Conservation (phyloP, 2,113 vertebrate genomes). For the Climacteris rufus region DNA sequence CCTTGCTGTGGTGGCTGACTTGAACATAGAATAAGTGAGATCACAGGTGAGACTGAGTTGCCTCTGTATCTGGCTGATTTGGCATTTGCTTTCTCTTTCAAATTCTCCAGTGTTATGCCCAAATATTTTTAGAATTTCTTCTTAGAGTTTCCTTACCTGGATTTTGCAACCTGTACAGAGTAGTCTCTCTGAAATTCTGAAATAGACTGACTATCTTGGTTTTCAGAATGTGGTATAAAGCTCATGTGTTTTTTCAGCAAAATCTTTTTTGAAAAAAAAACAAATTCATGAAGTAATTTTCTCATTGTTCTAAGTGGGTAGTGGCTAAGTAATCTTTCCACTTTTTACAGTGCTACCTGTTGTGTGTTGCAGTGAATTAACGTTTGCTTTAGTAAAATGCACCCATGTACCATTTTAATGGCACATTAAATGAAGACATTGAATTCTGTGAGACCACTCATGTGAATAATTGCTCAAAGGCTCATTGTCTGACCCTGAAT, state of each 20-base stretch:
- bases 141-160: neutral
- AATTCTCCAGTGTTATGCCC: neutral
- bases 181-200: neutral
- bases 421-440: constrained; percentile 37
- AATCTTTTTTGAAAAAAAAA: neutral
- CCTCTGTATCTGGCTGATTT: neutral
- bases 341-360: neutral
- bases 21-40: neutral
- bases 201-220: neutral
- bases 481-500: constrained; percentile 54
- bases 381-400: constrained; percentile 23
- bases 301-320: neutral
- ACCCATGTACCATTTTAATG: constrained; percentile 23
- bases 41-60: neutral
- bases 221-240: neutral
- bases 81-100: neutral
- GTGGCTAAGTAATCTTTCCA: neutral
- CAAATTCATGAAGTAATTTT: neutral
- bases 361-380: neutral
- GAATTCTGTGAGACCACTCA: constrained; percentile 23
- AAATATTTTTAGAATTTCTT: neutral
- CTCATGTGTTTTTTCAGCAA: neutral
- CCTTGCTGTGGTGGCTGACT: neutral
- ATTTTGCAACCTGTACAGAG: neutral
- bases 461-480: constrained; percentile 54